Base-by-base conservation (phyloP, 2,888 invertebrate species). In the Nomada ferruginata region DNA sequence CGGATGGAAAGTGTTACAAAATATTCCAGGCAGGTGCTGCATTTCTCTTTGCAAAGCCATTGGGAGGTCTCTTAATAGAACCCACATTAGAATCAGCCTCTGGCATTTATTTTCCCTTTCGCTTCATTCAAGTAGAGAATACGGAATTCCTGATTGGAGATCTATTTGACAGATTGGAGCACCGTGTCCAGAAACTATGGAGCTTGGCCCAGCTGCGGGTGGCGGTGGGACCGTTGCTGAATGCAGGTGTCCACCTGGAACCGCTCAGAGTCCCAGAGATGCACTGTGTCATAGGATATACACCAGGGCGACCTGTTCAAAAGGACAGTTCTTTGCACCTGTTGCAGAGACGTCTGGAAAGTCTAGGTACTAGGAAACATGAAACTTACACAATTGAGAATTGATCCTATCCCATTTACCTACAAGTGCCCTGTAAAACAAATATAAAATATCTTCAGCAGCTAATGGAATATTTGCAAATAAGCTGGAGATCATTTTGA, bases 111-210 rank as follows among this genome's bases (percentile, higher is more conserved):
- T 55, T 26, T 42, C 42, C 50, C 13, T 52, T 63, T 60, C 42
- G 9, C 50, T 61, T 11, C 26, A 52, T 50, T 15, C 13, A n/a
- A 57, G 13, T 18, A 23, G 1, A 2, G 5, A 15, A n/a, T 9
- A 52, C 9, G 1, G 1, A n/a, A 42, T 53, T 61, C 11, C 15
- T 55, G 50, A 42, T 20, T 2, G 11, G n/a, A 15, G 11, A 13
- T 29, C 50, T 73, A 26, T 61, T 59, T 11, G 1, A 66, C 88
- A 95, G 95, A 93, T 95, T 44, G 97, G 97, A 18, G 95, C 96
- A 87, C 98, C 98, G 0, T 98, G 98, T 91, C 97, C 97, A 0
- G 96, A 97, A 0, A 97, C 97, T 13, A 97, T 97, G 95, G 98
- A 98, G 94, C 94, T 98, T 44, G 96, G 96, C 84, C 97, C 97